Percentiles rank a stretch among this genome's conserved stretches.
phyloP scores from a whole-genome alignment of 2,888 invertebrate species.

The Pediacus dermestoides region DNA sequence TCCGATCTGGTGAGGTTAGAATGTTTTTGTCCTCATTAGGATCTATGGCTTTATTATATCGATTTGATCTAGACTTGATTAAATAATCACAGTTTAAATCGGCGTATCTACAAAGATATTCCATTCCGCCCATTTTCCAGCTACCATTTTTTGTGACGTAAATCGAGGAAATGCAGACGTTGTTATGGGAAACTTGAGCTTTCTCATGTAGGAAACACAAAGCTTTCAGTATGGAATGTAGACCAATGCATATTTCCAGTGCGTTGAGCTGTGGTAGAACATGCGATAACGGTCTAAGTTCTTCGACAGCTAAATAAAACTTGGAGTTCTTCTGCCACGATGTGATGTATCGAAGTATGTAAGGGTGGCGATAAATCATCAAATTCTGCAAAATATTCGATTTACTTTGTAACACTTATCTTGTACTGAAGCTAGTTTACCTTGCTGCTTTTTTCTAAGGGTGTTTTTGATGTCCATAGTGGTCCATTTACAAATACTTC shows the following conservation, averaged over 20 bases:
- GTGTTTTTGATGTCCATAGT: constrained; percentile 62
- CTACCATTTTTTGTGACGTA: constrained; percentile 80
- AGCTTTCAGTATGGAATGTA: constrained; percentile 76
- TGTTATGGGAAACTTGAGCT: constrained; percentile 78
- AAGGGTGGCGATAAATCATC: constrained; percentile 82
- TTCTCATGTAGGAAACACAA: constrained; percentile 81
- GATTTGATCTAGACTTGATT: constrained; percentile 59
- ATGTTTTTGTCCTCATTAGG: constrained; percentile 60
- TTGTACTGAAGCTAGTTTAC: constrained; percentile 47
- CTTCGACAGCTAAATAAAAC: constrained; percentile 77
- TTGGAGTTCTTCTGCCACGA: constrained; percentile 76
- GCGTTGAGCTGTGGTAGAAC: constrained; percentile 64
- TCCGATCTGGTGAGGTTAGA: constrained; percentile 49
- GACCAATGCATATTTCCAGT: constrained; percentile 79
- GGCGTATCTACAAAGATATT: constrained; percentile 68
- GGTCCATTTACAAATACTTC: constrained; percentile 64
- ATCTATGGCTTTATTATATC: constrained; percentile 71
- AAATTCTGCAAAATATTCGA: constrained; percentile 62
- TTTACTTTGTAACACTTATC: constrained; percentile 6
- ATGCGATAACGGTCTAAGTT: constrained; percentile 70
- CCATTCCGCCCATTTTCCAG: constrained; percentile 86
- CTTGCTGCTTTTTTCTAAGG: constrained; percentile 74
- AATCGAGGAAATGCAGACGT: constrained; percentile 73
- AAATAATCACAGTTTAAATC: constrained; percentile 65
- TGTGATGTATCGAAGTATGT: constrained; percentile 76